Percentiles rank a stretch among this genome's conserved stretches.
Evolutionary conservation across 2,113 vertebrate genomes (phyloP).

Genomic region (Xenus cinereus): DNA sequence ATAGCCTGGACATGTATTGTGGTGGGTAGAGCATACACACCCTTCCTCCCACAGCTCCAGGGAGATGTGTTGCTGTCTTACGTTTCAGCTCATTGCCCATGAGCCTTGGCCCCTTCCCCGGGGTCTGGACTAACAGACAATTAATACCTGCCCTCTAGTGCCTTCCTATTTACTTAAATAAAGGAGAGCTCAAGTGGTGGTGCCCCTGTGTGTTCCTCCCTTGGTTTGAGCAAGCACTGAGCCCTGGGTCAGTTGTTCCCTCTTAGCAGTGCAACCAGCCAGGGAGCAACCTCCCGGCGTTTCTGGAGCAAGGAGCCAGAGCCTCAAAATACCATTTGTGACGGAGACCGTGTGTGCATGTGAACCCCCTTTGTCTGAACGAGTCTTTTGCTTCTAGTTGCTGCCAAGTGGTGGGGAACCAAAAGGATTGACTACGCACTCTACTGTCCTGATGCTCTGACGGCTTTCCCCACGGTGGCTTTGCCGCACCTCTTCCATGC

Average conservation of each 20-base stretch:
- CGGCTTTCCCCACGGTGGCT: slow-evolving; percentile 91
- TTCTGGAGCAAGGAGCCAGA: not conserved
- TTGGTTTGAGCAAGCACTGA: not conserved
- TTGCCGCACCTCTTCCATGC: slow-evolving; percentile 97
- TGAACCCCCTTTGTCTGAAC: not conserved
- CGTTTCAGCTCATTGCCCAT: not conserved
- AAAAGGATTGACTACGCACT: slow-evolving; percentile 95
- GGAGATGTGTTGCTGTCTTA: not conserved
- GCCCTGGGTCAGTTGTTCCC: not conserved
- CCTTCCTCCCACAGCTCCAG: not conserved
- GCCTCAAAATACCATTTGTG: not conserved
- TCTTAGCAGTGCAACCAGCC: not conserved
- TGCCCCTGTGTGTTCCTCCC: not conserved
- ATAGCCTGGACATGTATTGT: not conserved
- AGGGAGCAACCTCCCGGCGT: not conserved
- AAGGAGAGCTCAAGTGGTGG: not conserved
- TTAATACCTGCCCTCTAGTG: not conserved
- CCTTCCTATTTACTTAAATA: not conserved
- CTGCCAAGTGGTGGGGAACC: slow-evolving; percentile 94
- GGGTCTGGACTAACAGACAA: not conserved
- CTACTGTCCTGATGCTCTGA: slow-evolving; percentile 93
- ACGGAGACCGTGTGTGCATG: fast-evolving
- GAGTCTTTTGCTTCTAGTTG: slow-evolving; percentile 73
- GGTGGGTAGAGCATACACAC: not conserved
- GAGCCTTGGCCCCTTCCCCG: not conserved